Evolutionary conservation across 2,113 vertebrate genomes (phyloP).

Genomic region (Typhlomys cinereus): DNA sequence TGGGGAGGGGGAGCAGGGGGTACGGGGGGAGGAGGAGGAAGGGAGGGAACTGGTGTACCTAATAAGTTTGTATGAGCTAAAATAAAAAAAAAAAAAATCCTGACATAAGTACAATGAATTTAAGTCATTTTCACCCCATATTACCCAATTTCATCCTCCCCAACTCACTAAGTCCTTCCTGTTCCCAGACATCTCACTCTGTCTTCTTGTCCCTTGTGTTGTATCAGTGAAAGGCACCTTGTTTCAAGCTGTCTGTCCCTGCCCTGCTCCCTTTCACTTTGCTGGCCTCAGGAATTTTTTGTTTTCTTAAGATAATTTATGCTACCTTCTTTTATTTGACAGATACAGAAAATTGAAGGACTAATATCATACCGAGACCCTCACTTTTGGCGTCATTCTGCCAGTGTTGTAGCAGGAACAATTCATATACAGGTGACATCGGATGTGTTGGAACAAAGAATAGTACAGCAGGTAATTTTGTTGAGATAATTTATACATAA

Average conservation of each 20-base stretch:
- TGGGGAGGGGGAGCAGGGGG: too few relatives aligned
- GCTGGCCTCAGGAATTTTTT: not conserved
- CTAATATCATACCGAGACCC: conserved; percentile 97
- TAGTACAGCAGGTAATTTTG: conserved; percentile 93
- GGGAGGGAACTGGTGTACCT: too few relatives aligned
- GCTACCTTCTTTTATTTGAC: conserved; percentile 71
- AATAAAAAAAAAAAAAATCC: too few relatives aligned
- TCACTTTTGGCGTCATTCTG: conserved; percentile 98
- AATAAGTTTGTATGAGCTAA: too few relatives aligned
- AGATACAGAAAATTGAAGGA: conserved; percentile 98
- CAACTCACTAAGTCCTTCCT: too few relatives aligned
- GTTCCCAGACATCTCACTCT: too few relatives aligned
- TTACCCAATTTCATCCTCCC: too few relatives aligned
- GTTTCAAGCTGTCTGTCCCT: not conserved
- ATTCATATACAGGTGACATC: conserved; percentile 97
- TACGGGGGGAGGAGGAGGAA: too few relatives aligned
- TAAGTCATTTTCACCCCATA: too few relatives aligned
- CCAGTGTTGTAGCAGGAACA: conserved; percentile 94
- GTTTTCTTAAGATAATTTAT: conserved; percentile 41
- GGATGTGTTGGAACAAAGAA: conserved; percentile 94
- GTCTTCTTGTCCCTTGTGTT: too few relatives aligned
- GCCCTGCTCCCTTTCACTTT: not conserved
- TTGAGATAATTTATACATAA: conserved; percentile 6
- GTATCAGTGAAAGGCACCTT: not conserved
- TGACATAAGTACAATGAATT: too few relatives aligned